phyloP scores from a whole-genome alignment of 2,797 vertebrate species.

The Neoniphon sammara region DNA sequence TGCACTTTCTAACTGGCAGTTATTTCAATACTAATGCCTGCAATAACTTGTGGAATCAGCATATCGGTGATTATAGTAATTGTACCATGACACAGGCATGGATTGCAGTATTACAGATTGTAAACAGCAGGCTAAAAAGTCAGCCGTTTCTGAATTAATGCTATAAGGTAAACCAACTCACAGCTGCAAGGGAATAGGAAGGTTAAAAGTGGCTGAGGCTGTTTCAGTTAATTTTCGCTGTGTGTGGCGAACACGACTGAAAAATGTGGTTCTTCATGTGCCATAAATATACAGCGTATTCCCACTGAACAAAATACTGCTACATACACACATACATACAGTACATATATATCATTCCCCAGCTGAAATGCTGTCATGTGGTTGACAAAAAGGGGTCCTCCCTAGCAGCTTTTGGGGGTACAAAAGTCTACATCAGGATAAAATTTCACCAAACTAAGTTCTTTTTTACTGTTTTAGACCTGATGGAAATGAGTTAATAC shows the following conservation, averaged over 20 bases:
- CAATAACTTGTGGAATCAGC: constrained; percentile 47
- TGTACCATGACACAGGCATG: constrained; percentile 31
- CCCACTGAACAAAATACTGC: background rate
- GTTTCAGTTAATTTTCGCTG: constrained; percentile 35
- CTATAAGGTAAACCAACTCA: constrained; percentile 30
- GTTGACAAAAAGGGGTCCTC: background rate
- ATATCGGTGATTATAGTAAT: constrained; percentile 50
- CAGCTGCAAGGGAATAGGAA: constrained; percentile 43
- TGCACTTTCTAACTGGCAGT: constrained; percentile 64
- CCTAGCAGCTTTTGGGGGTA: background rate
- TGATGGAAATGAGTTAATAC: too few species aligned
- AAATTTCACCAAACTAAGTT: too few species aligned
- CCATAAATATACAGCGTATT: background rate
- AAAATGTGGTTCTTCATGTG: background rate
- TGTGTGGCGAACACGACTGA: background rate
- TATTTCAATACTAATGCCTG: constrained; percentile 60
- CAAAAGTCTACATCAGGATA: background rate
- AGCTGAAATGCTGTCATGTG: too few species aligned
- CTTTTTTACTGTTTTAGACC: too few species aligned
- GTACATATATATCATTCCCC: too few species aligned
- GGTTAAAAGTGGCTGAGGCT: constrained; percentile 42
- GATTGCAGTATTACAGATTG: constrained; percentile 41
- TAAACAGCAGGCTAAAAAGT: constrained; percentile 42
- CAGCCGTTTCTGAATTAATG: constrained; percentile 36
- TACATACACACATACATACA: background rate